Evolutionary conservation across 2,113 vertebrate species (phyloP).

Genomic region (Labeo catla): DNA sequence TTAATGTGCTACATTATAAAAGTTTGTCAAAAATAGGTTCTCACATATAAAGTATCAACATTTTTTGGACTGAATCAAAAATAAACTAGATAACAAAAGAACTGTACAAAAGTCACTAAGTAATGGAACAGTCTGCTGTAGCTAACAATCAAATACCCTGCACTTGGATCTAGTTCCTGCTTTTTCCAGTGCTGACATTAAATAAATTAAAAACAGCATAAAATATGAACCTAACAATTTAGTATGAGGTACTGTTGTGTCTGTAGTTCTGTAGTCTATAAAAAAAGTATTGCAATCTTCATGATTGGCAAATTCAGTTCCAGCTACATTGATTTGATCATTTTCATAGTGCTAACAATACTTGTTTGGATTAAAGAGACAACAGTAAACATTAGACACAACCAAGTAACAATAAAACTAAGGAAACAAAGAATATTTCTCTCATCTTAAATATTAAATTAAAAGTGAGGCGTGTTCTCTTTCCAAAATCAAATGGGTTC

Average conservation of each 20-base stretch:
- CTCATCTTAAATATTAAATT: constrained; percentile 17
- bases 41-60: constrained; percentile 77
- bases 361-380: constrained; percentile 20
- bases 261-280: constrained; percentile 14
- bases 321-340: constrained; percentile 32
- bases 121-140: constrained; percentile 53
- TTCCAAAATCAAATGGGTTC: not conserved
- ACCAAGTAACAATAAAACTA: constrained; percentile 12
- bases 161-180: constrained; percentile 55
- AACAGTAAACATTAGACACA: constrained; percentile 30
- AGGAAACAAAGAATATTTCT: not conserved
- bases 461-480: constrained; percentile 12
- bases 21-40: constrained; percentile 78
- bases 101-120: constrained; percentile 57
- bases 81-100: constrained; percentile 69
- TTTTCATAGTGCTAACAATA: constrained; percentile 41
- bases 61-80: constrained; percentile 63
- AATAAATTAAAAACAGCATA: constrained; percentile 50
- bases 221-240: constrained; percentile 21
- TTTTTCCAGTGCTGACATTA: constrained; percentile 61
- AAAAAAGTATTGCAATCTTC: constrained; percentile 25
- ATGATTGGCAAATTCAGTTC: constrained; percentile 29
- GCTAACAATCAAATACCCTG: constrained; percentile 49
- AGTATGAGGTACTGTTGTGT: constrained; percentile 59
- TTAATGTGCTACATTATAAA: constrained; percentile 80